Evolutionary conservation across 2,888 invertebrate genomes (phyloP).

Genomic region (Disparrhopalites patrizii): DNA sequence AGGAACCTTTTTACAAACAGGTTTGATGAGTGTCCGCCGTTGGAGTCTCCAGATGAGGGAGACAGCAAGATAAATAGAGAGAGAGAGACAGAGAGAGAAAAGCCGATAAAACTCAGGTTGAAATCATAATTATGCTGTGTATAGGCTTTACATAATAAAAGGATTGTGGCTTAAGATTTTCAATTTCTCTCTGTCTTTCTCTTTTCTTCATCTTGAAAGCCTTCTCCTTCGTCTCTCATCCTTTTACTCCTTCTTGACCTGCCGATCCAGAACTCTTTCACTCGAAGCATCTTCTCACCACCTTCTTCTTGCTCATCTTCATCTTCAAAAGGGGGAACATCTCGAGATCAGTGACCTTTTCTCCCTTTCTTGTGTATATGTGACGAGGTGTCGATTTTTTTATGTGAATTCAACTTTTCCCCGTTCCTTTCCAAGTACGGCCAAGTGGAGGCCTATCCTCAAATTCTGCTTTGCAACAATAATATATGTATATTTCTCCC

Average conservation of each 20-base stretch:
- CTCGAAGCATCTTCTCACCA: slow-evolving; percentile 5
- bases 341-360: slow-evolving; percentile 22
- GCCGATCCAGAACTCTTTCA: slow-evolving; percentile 24
- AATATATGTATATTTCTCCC: too few relatives aligned
- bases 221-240: too few relatives aligned
- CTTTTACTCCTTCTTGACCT: too few relatives aligned
- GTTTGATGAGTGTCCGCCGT: slow-evolving; percentile 4
- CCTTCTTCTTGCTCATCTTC: too few relatives aligned
- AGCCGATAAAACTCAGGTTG: neutral
- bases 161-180: slow-evolving; percentile 10
- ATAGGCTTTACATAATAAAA: neutral
- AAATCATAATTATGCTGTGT: too few relatives aligned
- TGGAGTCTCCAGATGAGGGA: neutral
- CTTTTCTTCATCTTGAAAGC: too few relatives aligned
- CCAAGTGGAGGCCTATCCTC: slow-evolving; percentile 19
- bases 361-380: neutral
- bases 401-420: slow-evolving; percentile 7
- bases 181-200: slow-evolving; percentile 8
- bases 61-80: neutral
- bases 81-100: neutral
- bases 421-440: slow-evolving; percentile 14
- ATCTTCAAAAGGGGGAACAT: neutral
- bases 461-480: slow-evolving; percentile 23
- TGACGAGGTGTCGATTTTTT: neutral
- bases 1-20: slow-evolving; percentile 15